phyloP scores from a whole-genome alignment of 2,888 invertebrate species.

The Eupithecia tripunctaria region DNA sequence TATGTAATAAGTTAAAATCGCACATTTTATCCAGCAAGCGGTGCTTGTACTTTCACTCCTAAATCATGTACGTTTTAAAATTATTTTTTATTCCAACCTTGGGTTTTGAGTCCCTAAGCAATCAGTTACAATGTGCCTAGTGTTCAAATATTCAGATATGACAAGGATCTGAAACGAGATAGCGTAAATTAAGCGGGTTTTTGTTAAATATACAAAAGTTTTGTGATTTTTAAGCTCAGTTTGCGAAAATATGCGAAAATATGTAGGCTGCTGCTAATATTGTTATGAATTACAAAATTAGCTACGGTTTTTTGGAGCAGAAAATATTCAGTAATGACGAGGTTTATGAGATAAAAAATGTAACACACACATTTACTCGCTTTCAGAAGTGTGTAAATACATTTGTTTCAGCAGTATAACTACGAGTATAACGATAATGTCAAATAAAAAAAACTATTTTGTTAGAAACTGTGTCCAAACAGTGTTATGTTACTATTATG shows the following conservation, averaged over 20 bases:
- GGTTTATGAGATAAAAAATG: too few relatives aligned
- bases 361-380: too few relatives aligned
- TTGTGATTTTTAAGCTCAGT: background rate
- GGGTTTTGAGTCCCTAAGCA: slow-evolving; percentile 12
- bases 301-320: background rate
- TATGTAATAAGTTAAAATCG: background rate
- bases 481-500: too few relatives aligned
- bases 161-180: slow-evolving; percentile 12
- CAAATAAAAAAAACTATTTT: too few relatives aligned
- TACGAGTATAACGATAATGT: too few relatives aligned
- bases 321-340: background rate
- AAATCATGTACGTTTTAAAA: slow-evolving; percentile 8
- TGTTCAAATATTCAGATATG: slow-evolving; percentile 16
- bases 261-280: background rate
- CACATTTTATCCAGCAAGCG: background rate
- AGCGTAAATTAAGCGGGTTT: slow-evolving; percentile 1
- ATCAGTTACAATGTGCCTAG: slow-evolving; percentile 14
- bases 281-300: too few relatives aligned
- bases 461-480: too few relatives aligned
- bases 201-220: slow-evolving; percentile 17
- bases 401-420: too few relatives aligned
- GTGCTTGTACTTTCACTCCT: background rate
- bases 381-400: too few relatives aligned
- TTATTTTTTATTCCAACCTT: slow-evolving; percentile 5
- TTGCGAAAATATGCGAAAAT: background rate